A percentile compares a stretch with the other conserved stretches of the same genome.
These are phyloP conservation scores for Pseudochaenichthys georgianus DNA, from an alignment of 2,797 vertebrate genomes.

Conservation along the genomic window DNA sequence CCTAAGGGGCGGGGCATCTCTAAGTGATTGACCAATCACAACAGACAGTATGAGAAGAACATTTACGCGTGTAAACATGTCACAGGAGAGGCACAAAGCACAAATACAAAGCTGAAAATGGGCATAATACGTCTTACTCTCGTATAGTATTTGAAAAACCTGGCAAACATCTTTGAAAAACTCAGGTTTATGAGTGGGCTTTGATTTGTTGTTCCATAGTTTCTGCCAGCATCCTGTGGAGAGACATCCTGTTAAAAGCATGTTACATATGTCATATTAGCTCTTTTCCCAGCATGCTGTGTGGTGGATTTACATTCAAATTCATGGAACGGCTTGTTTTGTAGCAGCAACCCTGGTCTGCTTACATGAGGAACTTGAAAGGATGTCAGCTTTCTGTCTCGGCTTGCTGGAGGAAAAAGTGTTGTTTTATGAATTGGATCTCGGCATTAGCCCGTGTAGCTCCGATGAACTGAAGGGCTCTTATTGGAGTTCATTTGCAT, in stretches of 20 bases:
- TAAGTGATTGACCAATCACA: too few species aligned
- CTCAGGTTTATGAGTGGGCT: slow-evolving; percentile 11
- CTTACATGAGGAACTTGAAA: slow-evolving; percentile 61
- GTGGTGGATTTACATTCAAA: slow-evolving; percentile 54
- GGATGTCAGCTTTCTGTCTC: slow-evolving; percentile 50
- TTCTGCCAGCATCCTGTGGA: slow-evolving; percentile 7
- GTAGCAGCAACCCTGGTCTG: slow-evolving; percentile 39
- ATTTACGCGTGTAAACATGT: too few species aligned
- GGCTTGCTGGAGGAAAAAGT: slow-evolving; percentile 35
- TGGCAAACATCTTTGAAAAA: not conserved
- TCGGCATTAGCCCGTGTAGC: slow-evolving; percentile 37
- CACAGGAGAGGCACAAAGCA: too few species aligned
- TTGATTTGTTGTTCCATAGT: slow-evolving; percentile 5
- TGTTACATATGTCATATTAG: slow-evolving; percentile 31
- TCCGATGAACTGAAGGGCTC: slow-evolving; percentile 51
- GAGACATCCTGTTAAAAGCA: slow-evolving; percentile 28
- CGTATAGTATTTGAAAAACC: not conserved
- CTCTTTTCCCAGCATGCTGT: slow-evolving; percentile 37
- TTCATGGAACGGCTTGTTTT: slow-evolving; percentile 52
- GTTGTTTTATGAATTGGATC: slow-evolving; percentile 51
- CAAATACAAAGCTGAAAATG: too few species aligned
- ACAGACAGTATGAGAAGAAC: too few species aligned
- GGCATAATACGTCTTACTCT: too few species aligned
- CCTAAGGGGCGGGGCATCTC: too few species aligned
- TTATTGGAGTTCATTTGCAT: slow-evolving; percentile 62